These are phyloP conservation scores for Sphinx pinastri DNA, from an alignment of 2,888 invertebrate species.

Conservation along the genomic window DNA sequence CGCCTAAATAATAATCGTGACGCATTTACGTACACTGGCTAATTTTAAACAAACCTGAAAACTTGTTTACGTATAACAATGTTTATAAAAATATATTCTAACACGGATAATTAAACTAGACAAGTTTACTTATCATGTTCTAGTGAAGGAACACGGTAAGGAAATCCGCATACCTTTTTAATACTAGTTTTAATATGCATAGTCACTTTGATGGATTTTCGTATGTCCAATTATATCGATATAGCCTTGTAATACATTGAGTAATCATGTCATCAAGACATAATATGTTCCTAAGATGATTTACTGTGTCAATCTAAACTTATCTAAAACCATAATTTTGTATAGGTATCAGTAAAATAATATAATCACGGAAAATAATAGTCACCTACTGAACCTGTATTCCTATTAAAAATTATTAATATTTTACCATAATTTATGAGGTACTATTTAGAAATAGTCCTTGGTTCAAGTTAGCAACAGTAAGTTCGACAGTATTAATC, in stretches of 20 bases:
- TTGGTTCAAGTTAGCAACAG: neutral
- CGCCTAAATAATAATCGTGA: constrained; percentile 27
- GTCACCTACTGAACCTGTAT: no score
- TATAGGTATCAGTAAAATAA: no score
- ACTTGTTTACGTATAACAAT: constrained; percentile 28
- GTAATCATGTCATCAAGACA: no score
- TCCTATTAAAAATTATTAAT: no score
- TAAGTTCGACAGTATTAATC: neutral
- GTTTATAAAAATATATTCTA: constrained; percentile 26
- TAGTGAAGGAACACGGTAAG: neutral
- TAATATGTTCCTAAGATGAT: no score
- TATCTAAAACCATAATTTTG: no score
- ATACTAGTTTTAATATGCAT: neutral
- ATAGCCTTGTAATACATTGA: no score
- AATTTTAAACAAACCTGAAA: constrained; percentile 18
- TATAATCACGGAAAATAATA: no score
- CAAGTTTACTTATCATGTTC: neutral
- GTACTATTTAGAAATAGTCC: neutral
- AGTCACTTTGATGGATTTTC: neutral
- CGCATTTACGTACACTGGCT: constrained; percentile 13
- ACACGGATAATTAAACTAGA: constrained; percentile 10
- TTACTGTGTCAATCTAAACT: no score
- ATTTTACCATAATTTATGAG: neutral
- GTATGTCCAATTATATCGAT: no score
- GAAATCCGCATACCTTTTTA: neutral